A percentile compares a stretch with the other conserved stretches of the same genome.
Conservation (phyloP, 2,113 vertebrate species). For the Phainopepla nitens region DNA sequence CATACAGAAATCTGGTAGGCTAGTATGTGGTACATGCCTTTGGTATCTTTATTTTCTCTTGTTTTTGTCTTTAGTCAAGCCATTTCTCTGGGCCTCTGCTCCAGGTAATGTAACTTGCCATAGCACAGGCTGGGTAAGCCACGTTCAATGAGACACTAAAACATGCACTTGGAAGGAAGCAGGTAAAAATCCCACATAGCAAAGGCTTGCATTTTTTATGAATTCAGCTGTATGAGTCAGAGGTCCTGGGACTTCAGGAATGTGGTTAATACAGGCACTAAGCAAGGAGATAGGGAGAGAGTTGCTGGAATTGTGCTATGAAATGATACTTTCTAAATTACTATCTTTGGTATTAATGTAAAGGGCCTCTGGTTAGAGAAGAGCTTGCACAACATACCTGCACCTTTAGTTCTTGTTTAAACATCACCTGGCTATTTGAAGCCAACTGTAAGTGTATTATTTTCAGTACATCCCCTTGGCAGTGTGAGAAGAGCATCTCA, state of each 20-base stretch:
- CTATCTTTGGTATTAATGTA: not conserved
- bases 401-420: not conserved
- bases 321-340: not conserved
- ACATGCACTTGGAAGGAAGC: not conserved
- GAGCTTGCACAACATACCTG: not conserved
- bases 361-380: not conserved
- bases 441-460: not conserved
- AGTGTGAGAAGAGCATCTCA: not conserved
- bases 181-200: not conserved
- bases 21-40: not conserved
- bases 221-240: slow-evolving; percentile 31
- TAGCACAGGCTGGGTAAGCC: not conserved
- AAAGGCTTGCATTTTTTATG: slow-evolving; percentile 20
- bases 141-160: not conserved
- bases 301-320: not conserved
- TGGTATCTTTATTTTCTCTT: not conserved
- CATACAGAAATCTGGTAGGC: not conserved
- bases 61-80: not conserved
- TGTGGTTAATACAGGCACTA: slow-evolving; percentile 33
- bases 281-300: not conserved
- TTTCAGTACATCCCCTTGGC: not conserved
- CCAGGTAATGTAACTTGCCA: not conserved
- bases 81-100: not conserved
- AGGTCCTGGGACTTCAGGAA: slow-evolving; percentile 43
- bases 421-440: not conserved